Conservation (phyloP, 2,888 invertebrate species). For the Tenthredo distinguenda region DNA sequence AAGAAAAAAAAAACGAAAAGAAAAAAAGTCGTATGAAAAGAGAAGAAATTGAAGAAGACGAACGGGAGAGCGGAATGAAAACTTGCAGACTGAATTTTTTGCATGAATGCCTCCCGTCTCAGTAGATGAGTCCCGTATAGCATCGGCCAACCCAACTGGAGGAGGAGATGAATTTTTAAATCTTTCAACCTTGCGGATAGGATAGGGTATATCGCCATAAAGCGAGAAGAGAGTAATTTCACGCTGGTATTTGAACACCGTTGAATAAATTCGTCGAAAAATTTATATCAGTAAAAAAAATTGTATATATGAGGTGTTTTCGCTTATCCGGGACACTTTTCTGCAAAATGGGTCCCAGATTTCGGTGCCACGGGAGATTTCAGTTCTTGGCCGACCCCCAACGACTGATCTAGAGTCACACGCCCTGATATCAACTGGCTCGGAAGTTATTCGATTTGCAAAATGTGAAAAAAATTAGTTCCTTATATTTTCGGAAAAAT, state of each 20-base stretch:
- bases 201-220: not conserved
- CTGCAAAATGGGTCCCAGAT: too few species aligned
- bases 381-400: too few species aligned
- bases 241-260: not conserved
- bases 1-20: not conserved
- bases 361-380: too few species aligned
- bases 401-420: too few species aligned
- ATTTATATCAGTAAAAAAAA: not conserved
- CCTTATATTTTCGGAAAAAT: too few species aligned
- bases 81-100: conserved; percentile 49
- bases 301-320: too few species aligned
- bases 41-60: conserved; percentile 39
- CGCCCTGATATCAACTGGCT: too few species aligned
- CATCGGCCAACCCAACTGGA: conserved; percentile 18
- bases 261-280: conserved; percentile 1
- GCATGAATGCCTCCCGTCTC: conserved; percentile 48
- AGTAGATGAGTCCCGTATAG: conserved; percentile 45
- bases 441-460: too few species aligned
- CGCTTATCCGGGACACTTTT: too few species aligned
- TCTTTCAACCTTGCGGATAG: conserved; percentile 17
- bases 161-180: conserved; percentile 43
- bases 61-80: conserved; percentile 51
- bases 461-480: too few species aligned
- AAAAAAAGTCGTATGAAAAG: conserved; percentile 17
- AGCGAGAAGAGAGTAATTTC: conserved; percentile 12